Conservation (phyloP, 2,888 invertebrate genomes). For the Xestobium rufovillosum region DNA sequence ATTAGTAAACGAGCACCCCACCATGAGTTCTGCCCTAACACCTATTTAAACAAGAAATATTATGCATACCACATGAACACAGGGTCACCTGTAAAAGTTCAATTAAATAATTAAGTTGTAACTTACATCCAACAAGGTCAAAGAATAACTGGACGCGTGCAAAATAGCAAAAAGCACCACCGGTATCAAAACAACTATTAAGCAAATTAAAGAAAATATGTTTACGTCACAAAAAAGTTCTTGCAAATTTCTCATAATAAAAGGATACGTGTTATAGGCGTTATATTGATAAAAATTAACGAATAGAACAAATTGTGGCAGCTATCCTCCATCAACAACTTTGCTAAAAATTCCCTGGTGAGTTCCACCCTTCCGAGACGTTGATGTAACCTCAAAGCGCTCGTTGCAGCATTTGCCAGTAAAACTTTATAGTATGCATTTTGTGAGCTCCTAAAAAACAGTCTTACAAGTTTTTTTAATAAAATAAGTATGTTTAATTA, state of each 20-base stretch:
- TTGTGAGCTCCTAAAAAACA: slow-evolving; percentile 56
- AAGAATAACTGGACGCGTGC: slow-evolving; percentile 87
- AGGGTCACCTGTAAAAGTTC: background rate
- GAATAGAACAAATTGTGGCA: slow-evolving; percentile 96
- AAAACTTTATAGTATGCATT: slow-evolving; percentile 88
- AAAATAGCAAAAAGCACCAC: slow-evolving; percentile 86
- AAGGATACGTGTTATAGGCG: slow-evolving; percentile 86
- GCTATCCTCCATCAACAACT: slow-evolving; percentile 81
- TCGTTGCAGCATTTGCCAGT: slow-evolving; percentile 88
- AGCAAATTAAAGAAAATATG: too few relatives aligned
- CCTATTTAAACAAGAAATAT: slow-evolving; percentile 48
- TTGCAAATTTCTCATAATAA: too few relatives aligned
- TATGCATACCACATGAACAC: background rate
- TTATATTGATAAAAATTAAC: slow-evolving; percentile 84
- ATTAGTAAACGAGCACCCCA: slow-evolving; percentile 82
- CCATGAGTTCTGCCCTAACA: slow-evolving; percentile 85
- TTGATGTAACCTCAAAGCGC: slow-evolving; percentile 91
- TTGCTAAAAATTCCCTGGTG: slow-evolving; percentile 72
- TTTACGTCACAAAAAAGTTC: too few relatives aligned
- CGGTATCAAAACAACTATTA: slow-evolving; percentile 80
- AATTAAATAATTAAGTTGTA: slow-evolving; percentile 21
- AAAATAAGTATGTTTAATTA: too few relatives aligned
- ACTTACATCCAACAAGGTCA: slow-evolving; percentile 88
- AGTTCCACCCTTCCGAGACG: slow-evolving; percentile 78
- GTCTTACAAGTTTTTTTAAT: too few relatives aligned